Evolutionary conservation across 2,888 invertebrate genomes (phyloP).

Genomic region (Synanthedon vespiformis): DNA sequence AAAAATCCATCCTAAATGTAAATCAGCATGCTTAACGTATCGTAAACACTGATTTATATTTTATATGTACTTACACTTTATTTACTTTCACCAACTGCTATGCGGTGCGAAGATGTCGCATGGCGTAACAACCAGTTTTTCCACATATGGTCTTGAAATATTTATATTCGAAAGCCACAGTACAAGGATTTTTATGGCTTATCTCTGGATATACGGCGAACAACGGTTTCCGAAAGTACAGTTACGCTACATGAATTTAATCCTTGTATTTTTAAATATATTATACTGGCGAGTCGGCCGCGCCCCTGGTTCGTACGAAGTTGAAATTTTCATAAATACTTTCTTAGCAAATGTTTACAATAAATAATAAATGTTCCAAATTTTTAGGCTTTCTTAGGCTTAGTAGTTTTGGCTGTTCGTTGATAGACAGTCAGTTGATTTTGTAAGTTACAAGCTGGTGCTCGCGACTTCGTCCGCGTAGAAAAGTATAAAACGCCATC

Average conservation of each 20-base stretch:
- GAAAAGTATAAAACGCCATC: too few species aligned
- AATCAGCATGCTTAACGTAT: conserved; percentile 11
- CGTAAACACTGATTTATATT: conserved; percentile 27
- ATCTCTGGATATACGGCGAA: conserved; percentile 3
- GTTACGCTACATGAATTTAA: neutral
- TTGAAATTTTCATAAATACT: too few species aligned
- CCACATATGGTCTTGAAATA: conserved; percentile 24
- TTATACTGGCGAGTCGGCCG: too few species aligned
- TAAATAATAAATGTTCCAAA: too few species aligned
- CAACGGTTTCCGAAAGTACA: neutral
- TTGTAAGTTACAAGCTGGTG: too few species aligned
- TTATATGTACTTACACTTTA: conserved; percentile 16
- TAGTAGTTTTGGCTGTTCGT: too few species aligned
- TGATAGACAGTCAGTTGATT: neutral
- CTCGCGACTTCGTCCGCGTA: too few species aligned
- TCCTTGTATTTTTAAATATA: too few species aligned
- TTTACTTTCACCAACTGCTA: conserved; percentile 46
- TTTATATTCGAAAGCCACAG: conserved; percentile 26
- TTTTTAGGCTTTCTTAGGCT: too few species aligned
- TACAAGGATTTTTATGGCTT: conserved; percentile 13
- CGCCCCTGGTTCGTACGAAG: too few species aligned
- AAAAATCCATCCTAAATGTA: conserved; percentile 10
- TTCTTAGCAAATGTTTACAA: too few species aligned
- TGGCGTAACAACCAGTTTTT: conserved; percentile 32
- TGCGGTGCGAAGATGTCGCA: conserved; percentile 30